Base-by-base conservation (phyloP, 2,797 vertebrate genomes). In the Setipinna tenuifilis region DNA sequence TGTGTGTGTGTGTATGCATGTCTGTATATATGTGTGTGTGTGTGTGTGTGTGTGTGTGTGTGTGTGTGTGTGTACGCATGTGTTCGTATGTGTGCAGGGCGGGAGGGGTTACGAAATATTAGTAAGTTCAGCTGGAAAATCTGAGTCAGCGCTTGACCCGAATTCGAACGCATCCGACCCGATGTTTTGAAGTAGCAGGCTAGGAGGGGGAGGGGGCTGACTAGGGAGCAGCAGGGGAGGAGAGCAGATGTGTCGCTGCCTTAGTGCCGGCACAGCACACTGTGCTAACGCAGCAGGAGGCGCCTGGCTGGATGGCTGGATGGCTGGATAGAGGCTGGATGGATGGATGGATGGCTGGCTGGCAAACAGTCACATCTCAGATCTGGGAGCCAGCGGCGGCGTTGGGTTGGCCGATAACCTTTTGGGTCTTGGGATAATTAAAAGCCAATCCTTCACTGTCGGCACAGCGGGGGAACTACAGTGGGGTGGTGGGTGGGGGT, bases 161-260 rank as follows among this genome's bases (percentile, higher is more conserved):
- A 61, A 61, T 71, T 85, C 11, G 6, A 59, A 62, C n/a, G 44
- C 17, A 84, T 12, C 19, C 46, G 59, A 78, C 78, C 31, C 61
- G 6, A 31, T 82, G 82, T 62, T 85, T 80, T 78, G 23, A 81
- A 86, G 86, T 62, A 44, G 80, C 31, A 85, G 48, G 28, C 23
- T 28, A 54, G 2, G 10, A 54, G 50, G 50, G 9, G 2, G 50
- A 35, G 3, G 28, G 17, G 17, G 68, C 68, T 68, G 31, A 6
- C 6, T 41, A 25, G 41, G 10, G 44, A 78, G 59, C 58, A 50
- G 23, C 50, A 86, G 83, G 68, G 86, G 87, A 85, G 88, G 84
- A 23, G 65, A 86, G 81, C 87, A 89, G 88, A 89, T 88, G 87
- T 90, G 48, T 31, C 58, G 21, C 19, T 58, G 84, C 84, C 57